phyloP scores from a whole-genome alignment of 2,888 invertebrate genomes.

The Prenolepis imparis region DNA sequence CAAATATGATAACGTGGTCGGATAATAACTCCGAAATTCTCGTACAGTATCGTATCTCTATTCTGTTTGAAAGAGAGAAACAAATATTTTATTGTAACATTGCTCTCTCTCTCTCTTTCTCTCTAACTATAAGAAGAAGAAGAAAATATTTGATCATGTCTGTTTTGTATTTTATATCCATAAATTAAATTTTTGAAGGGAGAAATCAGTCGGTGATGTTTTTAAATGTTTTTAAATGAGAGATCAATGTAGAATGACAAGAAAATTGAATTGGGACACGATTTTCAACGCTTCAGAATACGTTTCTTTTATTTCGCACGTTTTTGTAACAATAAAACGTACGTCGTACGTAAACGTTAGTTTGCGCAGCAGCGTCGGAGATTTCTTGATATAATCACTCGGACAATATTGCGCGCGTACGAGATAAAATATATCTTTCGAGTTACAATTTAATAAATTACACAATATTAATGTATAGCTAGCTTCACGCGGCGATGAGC shows the following conservation, averaged over 20 bases:
- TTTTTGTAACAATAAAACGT: constrained; percentile 10
- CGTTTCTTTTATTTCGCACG: background rate
- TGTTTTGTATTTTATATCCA: background rate
- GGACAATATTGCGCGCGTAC: background rate
- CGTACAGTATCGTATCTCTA: background rate
- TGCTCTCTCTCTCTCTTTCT: background rate
- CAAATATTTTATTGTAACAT: background rate
- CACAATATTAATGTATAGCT: constrained; percentile 48
- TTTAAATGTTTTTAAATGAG: constrained; percentile 18
- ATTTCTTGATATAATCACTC: constrained; percentile 29
- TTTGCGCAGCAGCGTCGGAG: background rate
- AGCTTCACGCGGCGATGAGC: constrained; percentile 14
- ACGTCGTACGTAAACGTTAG: background rate
- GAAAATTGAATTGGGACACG: constrained; percentile 24
- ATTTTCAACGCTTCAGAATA: background rate
- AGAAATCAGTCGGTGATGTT: background rate
- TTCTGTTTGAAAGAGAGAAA: background rate
- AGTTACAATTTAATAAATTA: constrained; percentile 51
- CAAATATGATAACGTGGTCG: constrained; percentile 1
- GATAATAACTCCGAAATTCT: background rate
- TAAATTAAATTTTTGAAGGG: background rate
- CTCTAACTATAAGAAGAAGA: background rate
- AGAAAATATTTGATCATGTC: constrained; percentile 6
- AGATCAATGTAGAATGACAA: background rate
- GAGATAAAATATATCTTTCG: constrained; percentile 4